Percentiles rank a stretch among this genome's conserved stretches.
phyloP scores from a whole-genome alignment of 2,113 vertebrate genomes.

The Myrmophylax atrothorax region DNA sequence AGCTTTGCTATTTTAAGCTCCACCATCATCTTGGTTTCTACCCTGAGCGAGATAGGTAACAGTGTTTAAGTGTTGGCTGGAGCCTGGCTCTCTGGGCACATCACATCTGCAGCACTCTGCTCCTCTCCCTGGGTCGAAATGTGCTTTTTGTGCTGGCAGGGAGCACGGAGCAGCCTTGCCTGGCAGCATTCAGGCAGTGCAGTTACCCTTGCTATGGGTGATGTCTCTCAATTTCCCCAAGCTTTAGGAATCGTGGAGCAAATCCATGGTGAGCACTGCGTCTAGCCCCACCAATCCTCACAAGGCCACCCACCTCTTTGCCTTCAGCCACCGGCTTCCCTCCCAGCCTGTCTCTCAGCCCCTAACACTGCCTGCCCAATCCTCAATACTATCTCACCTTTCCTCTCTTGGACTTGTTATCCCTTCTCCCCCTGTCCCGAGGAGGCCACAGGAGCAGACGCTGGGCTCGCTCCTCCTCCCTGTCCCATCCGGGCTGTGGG shows the following conservation, averaged over 20 bases:
- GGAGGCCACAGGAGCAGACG: fast-evolving
- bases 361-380: not conserved
- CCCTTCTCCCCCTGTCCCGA: not conserved
- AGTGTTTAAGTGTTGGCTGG: not conserved
- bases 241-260: not conserved
- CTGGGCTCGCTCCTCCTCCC: not conserved
- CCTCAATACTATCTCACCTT: not conserved
- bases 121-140: not conserved
- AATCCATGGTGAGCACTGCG: fast-evolving
- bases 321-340: not conserved
- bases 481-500: not conserved
- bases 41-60: not conserved
- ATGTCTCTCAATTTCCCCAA: not conserved
- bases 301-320: not conserved
- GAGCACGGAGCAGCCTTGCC: not conserved
- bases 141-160: not conserved
- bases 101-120: not conserved
- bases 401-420: not conserved
- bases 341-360: not conserved
- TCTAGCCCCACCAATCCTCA: not conserved
- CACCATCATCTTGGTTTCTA: fast-evolving
- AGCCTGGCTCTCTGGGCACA: not conserved
- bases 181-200: not conserved
- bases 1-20: not conserved
- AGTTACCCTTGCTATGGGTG: not conserved